Evolutionary conservation across 2,888 invertebrate genomes (phyloP).

Genomic region (Nemurella pictetii): DNA sequence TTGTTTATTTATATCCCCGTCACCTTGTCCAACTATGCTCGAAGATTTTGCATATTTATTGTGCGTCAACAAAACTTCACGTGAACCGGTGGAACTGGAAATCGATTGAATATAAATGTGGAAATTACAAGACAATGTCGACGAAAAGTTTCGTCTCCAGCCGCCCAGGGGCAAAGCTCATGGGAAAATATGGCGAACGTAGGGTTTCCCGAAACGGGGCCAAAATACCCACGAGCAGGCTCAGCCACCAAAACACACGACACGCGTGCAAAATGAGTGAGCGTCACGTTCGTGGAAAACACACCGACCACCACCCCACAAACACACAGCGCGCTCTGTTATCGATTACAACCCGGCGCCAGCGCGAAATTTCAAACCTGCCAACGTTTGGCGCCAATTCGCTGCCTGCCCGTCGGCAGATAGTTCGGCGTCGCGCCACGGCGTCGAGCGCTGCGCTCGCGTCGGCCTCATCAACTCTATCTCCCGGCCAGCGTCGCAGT

Average conservation of each 20-base stretch:
- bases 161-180: neutral
- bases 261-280: neutral
- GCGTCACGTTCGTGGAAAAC: neutral
- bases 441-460: neutral
- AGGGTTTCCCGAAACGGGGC: neutral
- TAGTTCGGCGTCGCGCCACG: neutral
- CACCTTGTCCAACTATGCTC: neutral
- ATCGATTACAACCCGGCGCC: neutral
- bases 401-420: neutral
- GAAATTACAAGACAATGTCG: neutral
- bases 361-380: neutral
- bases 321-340: neutral
- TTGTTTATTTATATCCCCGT: neutral
- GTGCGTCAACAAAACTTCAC: neutral
- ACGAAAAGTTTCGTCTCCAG: neutral
- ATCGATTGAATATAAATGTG: neutral
- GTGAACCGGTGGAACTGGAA: neutral
- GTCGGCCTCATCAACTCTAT: neutral
- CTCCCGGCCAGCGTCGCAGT: neutral
- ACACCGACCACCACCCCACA: neutral
- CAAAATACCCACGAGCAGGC: neutral
- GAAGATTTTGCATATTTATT: neutral
- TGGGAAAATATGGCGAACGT: neutral
- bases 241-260: neutral
- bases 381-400: neutral